Evolutionary conservation across 2,113 vertebrate genomes (phyloP).

Genomic region (Pan troglodytes): DNA sequence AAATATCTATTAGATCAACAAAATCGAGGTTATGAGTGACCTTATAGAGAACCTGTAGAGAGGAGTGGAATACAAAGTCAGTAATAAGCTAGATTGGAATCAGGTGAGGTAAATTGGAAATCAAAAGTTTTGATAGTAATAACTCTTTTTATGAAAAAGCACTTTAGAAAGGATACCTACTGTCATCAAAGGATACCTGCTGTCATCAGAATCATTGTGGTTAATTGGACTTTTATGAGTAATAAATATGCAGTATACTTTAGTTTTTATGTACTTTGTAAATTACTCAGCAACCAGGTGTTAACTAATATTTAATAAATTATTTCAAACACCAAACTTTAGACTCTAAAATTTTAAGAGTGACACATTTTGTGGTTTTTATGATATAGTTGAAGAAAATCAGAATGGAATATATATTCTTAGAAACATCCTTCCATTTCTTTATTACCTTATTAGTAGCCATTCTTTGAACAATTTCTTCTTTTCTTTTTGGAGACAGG

Average conservation of each 20-base stretch:
- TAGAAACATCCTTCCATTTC: not conserved
- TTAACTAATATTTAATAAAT: not conserved
- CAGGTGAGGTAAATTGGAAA: not conserved
- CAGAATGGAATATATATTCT: not conserved
- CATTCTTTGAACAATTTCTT: not conserved
- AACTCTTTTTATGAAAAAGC: not conserved
- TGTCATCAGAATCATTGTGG: not conserved
- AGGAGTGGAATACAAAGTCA: not conserved
- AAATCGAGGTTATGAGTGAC: not conserved
- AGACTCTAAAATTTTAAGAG: not conserved
- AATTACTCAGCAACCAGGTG: not conserved
- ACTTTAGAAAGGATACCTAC: not conserved
- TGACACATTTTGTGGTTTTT: not conserved
- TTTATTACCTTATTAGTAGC: not conserved
- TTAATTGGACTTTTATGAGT: not conserved
- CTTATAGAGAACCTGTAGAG: not conserved
- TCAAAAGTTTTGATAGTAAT: not conserved
- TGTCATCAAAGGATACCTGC: not conserved
- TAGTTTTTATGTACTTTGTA: not conserved
- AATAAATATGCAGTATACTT: not conserved
- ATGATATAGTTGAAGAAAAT: slow-evolving; percentile 11
- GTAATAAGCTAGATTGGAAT: not conserved
- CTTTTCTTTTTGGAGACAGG: not conserved
- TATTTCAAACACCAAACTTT: not conserved
- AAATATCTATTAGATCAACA: not conserved